A percentile compares a stretch with the other conserved stretches of the same genome.
Evolutionary conservation across 2,888 invertebrate genomes (phyloP).

Genomic region (Lepidocyrtoides sp.): DNA sequence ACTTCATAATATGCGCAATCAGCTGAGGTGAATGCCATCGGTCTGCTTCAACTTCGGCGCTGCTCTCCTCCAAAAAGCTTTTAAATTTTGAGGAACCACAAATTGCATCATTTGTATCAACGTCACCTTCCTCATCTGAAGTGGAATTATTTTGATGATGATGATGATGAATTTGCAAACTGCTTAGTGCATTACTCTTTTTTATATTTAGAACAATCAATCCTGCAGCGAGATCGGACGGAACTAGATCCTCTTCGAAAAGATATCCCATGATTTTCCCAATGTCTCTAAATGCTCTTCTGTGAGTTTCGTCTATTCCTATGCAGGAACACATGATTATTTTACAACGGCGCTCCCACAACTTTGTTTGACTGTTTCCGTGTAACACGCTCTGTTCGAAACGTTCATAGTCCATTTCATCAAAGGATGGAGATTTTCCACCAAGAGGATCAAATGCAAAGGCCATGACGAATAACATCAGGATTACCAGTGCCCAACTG

Average conservation of each 20-base stretch:
- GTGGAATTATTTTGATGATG: conserved; percentile 88
- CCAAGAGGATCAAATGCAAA: conserved; percentile 95
- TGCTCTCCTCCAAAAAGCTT: conserved; percentile 66
- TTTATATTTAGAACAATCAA: conserved; percentile 93
- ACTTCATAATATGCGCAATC: conserved; percentile 84
- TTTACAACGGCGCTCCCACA: conserved; percentile 92
- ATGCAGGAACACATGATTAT: conserved; percentile 82
- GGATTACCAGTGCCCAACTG: conserved; percentile 93
- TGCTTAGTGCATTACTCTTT: conserved; percentile 88
- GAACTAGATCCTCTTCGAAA: conserved; percentile 95
- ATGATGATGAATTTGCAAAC: conserved; percentile 86
- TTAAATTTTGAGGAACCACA: conserved; percentile 20
- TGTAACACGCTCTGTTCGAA: conserved; percentile 82
- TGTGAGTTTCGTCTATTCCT: conserved; percentile 89
- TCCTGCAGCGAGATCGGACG: conserved; percentile 95
- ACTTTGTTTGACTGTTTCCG: conserved; percentile 89
- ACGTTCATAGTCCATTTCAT: conserved; percentile 87
- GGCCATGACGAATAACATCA: conserved; percentile 92
- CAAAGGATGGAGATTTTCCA: conserved; percentile 69
- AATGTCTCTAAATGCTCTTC: conserved; percentile 93
- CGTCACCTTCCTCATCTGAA: background rate
- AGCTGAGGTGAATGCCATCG: conserved; percentile 82
- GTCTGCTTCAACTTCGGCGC: conserved; percentile 61
- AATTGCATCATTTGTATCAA: conserved; percentile 3
- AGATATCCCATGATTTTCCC: conserved; percentile 92